phyloP scores from a whole-genome alignment of 2,797 vertebrate species.

The Pteronotus mesoamericanus region DNA sequence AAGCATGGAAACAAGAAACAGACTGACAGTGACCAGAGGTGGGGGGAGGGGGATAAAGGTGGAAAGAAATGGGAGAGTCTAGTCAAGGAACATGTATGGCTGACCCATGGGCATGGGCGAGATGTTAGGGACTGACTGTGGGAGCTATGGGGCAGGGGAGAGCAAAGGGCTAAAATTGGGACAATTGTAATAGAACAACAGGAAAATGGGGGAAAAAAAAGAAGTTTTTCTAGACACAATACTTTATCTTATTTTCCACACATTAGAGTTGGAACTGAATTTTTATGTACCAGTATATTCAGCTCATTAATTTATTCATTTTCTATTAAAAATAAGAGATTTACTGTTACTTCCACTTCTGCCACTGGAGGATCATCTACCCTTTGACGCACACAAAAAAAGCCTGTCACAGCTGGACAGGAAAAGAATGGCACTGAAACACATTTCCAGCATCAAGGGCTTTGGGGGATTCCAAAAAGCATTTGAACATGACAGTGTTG shows the following conservation, averaged over 20 bases:
- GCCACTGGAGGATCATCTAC: not conserved
- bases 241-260: not conserved
- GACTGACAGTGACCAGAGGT: too few relatives aligned
- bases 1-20: too few relatives aligned
- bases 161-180: too few relatives aligned
- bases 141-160: too few relatives aligned
- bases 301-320: not conserved
- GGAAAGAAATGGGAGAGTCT: too few relatives aligned
- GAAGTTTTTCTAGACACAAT: not conserved
- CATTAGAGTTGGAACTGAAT: not conserved
- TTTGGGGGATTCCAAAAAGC: conserved; percentile 96
- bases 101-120: too few relatives aligned
- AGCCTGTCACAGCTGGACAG: not conserved
- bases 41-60: too few relatives aligned
- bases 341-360: not conserved
- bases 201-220: not conserved
- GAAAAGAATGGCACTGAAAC: conserved; percentile 89
- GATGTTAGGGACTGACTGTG: too few relatives aligned
- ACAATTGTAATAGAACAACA: too few relatives aligned
- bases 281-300: not conserved
- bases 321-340: not conserved
- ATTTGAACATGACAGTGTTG: conserved; percentile 94
- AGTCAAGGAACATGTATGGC: too few relatives aligned
- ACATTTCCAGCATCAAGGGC: conserved; percentile 93
- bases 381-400: not conserved